These are phyloP conservation scores for Syngnathoides biaculeatus DNA, from an alignment of 2,113 vertebrate species.

Conservation along the genomic window DNA sequence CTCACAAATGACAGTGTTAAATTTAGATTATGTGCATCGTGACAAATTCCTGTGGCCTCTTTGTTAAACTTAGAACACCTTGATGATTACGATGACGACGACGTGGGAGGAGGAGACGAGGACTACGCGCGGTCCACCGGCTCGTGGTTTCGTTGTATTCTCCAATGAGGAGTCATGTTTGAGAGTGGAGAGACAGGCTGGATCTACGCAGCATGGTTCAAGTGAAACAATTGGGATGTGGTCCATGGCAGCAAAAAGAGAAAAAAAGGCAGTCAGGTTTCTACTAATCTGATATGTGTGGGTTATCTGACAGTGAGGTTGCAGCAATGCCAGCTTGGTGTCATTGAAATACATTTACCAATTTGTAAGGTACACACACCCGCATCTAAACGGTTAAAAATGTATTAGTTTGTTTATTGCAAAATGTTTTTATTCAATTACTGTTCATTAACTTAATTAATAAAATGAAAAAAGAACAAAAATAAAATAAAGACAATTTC, in stretches of 20 bases:
- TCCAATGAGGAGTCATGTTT: conserved; percentile 60
- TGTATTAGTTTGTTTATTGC: too few species aligned
- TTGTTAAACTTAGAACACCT: conserved; percentile 44
- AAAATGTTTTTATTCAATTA: too few species aligned
- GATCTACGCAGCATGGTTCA: neutral
- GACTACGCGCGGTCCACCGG: conserved; percentile 38
- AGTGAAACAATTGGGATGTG: neutral
- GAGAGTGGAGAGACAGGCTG: conserved; percentile 26
- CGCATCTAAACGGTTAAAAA: too few species aligned
- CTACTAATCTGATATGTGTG: too few species aligned
- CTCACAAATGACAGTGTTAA: conserved; percentile 20
- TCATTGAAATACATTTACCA: neutral
- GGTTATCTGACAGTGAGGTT: neutral
- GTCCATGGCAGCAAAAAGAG: neutral
- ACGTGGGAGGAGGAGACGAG: conserved; percentile 31
- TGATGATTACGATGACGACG: conserved; percentile 33
- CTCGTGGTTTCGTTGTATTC: conserved; percentile 68
- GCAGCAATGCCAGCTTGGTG: neutral
- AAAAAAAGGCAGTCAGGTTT: neutral
- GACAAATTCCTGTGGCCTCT: conserved; percentile 25
- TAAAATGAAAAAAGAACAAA: too few species aligned
- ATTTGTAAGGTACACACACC: too few species aligned
- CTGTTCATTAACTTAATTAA: too few species aligned
- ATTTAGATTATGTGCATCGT: conserved; percentile 25
- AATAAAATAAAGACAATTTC: too few species aligned